These are phyloP conservation scores for Vulpes vulpes DNA, from an alignment of 2,113 vertebrate species.

Conservation along the genomic window DNA sequence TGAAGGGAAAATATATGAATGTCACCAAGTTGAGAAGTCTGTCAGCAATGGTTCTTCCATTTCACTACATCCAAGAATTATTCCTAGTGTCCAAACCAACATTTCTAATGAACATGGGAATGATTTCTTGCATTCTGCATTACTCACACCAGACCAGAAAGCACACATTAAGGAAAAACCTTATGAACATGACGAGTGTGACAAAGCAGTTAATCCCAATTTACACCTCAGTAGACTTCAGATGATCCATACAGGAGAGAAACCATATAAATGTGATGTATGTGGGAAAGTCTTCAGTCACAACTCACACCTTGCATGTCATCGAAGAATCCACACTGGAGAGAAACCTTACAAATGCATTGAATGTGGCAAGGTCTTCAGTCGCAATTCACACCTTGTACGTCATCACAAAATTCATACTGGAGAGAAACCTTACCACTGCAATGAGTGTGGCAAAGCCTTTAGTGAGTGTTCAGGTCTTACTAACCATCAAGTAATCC, in stretches of 20 bases:
- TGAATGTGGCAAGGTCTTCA: background rate
- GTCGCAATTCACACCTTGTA: background rate
- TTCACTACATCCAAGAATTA: background rate
- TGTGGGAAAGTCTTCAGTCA: background rate
- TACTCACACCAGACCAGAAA: constrained; percentile 4
- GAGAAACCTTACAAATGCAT: background rate
- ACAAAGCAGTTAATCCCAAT: background rate
- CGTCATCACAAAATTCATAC: background rate
- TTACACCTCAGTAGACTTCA: background rate
- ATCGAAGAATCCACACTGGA: background rate
- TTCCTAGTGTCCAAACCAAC: background rate
- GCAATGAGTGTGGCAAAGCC: constrained; percentile 52
- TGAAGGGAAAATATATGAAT: background rate
- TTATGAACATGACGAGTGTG: background rate
- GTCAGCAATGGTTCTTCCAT: background rate
- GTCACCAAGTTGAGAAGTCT: background rate
- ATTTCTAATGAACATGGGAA: background rate
- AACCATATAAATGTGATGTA: background rate
- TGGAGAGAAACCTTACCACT: background rate
- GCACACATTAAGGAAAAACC: background rate
- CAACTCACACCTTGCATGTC: background rate
- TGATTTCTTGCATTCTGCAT: background rate
- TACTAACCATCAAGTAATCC: background rate
- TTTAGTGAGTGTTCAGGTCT: constrained; percentile 25
- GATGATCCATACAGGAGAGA: constrained; percentile 18